These are phyloP conservation scores for Etheostoma perlongum DNA, from an alignment of 2,797 vertebrate genomes.

Conservation along the genomic window DNA sequence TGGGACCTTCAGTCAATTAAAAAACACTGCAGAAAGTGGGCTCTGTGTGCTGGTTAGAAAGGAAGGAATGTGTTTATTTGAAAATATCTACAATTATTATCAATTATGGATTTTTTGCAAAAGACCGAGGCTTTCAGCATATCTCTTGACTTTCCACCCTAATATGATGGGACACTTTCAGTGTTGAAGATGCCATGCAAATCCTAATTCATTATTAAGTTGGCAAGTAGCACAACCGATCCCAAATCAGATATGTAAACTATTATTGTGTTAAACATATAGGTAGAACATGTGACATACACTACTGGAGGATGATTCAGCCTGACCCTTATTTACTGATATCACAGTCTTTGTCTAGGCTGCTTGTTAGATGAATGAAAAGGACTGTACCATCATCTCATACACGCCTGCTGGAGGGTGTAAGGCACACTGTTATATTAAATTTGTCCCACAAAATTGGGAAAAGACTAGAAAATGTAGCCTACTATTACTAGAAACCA, in stretches of 20 bases:
- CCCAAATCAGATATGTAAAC: neutral
- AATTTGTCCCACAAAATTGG: neutral
- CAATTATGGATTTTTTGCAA: neutral
- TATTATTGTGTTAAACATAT: too few species aligned
- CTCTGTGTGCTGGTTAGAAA: neutral
- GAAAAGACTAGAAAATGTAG: too few species aligned
- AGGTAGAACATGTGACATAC: neutral
- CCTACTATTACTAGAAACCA: too few species aligned
- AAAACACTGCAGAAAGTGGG: neutral
- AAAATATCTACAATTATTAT: neutral
- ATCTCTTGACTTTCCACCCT: neutral
- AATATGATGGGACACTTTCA: neutral
- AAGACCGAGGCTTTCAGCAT: neutral
- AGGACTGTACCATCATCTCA: neutral
- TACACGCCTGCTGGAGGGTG: neutral
- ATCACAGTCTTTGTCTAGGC: neutral
- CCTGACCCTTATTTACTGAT: neutral
- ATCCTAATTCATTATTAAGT: neutral
- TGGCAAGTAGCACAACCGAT: neutral
- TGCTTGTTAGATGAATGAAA: neutral
- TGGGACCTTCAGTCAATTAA: neutral
- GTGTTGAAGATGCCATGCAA: neutral
- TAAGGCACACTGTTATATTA: neutral
- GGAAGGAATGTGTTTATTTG: neutral
- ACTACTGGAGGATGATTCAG: neutral